Evolutionary conservation across 2,113 vertebrate genomes (phyloP).

Genomic region (Poeciliopsis retropinna): DNA sequence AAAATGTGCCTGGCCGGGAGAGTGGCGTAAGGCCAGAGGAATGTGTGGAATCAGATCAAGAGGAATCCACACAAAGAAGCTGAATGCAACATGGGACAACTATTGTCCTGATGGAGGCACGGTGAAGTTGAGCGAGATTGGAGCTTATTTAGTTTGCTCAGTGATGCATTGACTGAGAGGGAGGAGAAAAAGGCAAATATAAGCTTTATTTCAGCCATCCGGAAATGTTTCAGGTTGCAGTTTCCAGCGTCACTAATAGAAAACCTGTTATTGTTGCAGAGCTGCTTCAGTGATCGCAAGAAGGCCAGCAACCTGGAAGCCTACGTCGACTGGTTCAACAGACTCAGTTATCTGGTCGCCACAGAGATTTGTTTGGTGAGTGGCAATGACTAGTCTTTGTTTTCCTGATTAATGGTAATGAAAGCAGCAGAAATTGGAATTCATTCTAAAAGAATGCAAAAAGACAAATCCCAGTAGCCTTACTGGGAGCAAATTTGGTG

Average conservation of each 20-base stretch:
- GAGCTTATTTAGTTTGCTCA: constrained; percentile 6
- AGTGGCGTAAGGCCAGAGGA: constrained; percentile 62
- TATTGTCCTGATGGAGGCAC: constrained; percentile 27
- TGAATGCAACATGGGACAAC: constrained; percentile 8
- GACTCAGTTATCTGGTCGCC: constrained; percentile 94
- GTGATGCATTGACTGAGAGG: constrained; percentile 3
- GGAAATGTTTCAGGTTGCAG: constrained; percentile 1
- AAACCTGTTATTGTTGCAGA: constrained; percentile 70
- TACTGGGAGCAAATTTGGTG: background rate
- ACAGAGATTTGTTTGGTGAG: constrained; percentile 97
- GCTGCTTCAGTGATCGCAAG: constrained; percentile 85
- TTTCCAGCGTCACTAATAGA: constrained; percentile 12
- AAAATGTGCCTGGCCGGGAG: constrained; percentile 7
- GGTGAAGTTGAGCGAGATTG: constrained; percentile 19
- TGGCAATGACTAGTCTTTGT: background rate
- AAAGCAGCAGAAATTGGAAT: background rate
- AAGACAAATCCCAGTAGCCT: background rate
- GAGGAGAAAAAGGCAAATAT: background rate
- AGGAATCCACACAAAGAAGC: constrained; percentile 56
- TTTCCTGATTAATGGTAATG: background rate
- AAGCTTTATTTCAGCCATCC: constrained; percentile 1
- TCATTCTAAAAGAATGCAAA: background rate
- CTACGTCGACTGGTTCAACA: constrained; percentile 97
- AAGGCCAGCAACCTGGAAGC: constrained; percentile 90
- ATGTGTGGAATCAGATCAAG: constrained; percentile 71